Percentiles rank a stretch among this genome's conserved stretches.
phyloP scores from a whole-genome alignment of 2,113 vertebrate genomes.

The Nibea albiflora region DNA sequence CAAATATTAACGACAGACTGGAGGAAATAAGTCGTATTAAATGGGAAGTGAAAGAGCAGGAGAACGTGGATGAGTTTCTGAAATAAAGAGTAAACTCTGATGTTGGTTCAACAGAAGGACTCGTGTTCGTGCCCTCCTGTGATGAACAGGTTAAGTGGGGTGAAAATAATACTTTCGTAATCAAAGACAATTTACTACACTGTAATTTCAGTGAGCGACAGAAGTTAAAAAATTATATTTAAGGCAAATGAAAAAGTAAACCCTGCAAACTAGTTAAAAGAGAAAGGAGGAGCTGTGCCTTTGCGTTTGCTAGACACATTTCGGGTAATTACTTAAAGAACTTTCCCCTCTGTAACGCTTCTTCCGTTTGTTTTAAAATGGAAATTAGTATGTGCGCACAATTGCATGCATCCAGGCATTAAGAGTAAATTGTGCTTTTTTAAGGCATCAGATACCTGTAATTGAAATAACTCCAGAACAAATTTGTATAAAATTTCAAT shows the following conservation, averaged over 20 bases:
- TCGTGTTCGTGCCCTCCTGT: conserved; percentile 43
- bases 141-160: conserved; percentile 79
- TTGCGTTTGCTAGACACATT: conserved; percentile 63
- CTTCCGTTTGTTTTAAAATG: conserved; percentile 72
- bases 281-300: conserved; percentile 51
- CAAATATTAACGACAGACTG: conserved; percentile 7
- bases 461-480: conserved; percentile 72
- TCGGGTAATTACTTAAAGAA: conserved; percentile 75
- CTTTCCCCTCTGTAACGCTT: conserved; percentile 45
- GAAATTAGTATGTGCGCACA: conserved; percentile 69
- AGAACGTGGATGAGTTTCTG: conserved; percentile 4
- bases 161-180: conserved; percentile 80
- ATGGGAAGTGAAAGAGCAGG: conserved; percentile 5
- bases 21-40: conserved; percentile 12
- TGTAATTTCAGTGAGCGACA: conserved; percentile 68
- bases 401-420: conserved; percentile 68
- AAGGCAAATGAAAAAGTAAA: conserved; percentile 67
- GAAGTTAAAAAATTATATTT: conserved; percentile 71
- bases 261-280: conserved; percentile 59
- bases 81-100: conserved; percentile 36
- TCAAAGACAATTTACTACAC: conserved; percentile 76
- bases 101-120: conserved; percentile 38
- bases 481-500: conserved; percentile 75
- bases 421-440: conserved; percentile 62
- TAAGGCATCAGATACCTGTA: conserved; percentile 68